Evolutionary conservation across 2,797 vertebrate species (phyloP).

Genomic region (Rhinophrynus dorsalis): DNA sequence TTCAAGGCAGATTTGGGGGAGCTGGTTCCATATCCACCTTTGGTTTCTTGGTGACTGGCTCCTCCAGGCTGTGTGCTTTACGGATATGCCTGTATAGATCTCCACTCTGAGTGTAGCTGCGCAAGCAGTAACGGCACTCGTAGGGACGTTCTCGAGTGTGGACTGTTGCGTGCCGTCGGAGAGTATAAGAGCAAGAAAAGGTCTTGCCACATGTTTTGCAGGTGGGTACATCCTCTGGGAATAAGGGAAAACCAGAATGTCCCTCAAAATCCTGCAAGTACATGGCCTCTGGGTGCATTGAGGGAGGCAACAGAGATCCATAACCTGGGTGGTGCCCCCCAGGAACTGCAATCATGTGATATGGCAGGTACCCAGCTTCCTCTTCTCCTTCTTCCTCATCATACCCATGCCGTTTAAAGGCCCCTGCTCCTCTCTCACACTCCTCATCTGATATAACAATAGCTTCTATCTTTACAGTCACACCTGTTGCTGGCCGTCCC

Average conservation of each 20-base stretch:
- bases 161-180: constrained; percentile 90
- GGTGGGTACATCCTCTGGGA: constrained; percentile 85
- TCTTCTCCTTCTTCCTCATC: constrained; percentile 67
- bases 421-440: constrained; percentile 69
- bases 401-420: constrained; percentile 24
- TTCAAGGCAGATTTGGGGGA: constrained; percentile 63
- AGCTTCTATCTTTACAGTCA: constrained; percentile 86
- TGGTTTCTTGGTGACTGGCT: constrained; percentile 78
- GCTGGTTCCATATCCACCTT: constrained; percentile 65
- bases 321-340: constrained; percentile 54
- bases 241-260: constrained; percentile 76
- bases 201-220: constrained; percentile 91
- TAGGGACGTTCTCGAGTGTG: constrained; percentile 91
- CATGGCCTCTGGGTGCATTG: constrained; percentile 62
- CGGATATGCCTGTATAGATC: constrained; percentile 93
- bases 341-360: constrained; percentile 67
- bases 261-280: constrained; percentile 84
- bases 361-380: constrained; percentile 63
- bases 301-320: constrained; percentile 58
- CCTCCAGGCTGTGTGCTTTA: constrained; percentile 86
- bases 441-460: constrained; percentile 93
- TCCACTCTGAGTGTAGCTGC: constrained; percentile 93
- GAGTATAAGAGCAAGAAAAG: constrained; percentile 90
- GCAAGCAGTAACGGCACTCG: constrained; percentile 91
- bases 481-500: constrained; percentile 41